A percentile compares a stretch with the other conserved stretches of the same genome.
phyloP scores from a whole-genome alignment of 2,113 vertebrate species.

The Rhinolophus sinicus region DNA sequence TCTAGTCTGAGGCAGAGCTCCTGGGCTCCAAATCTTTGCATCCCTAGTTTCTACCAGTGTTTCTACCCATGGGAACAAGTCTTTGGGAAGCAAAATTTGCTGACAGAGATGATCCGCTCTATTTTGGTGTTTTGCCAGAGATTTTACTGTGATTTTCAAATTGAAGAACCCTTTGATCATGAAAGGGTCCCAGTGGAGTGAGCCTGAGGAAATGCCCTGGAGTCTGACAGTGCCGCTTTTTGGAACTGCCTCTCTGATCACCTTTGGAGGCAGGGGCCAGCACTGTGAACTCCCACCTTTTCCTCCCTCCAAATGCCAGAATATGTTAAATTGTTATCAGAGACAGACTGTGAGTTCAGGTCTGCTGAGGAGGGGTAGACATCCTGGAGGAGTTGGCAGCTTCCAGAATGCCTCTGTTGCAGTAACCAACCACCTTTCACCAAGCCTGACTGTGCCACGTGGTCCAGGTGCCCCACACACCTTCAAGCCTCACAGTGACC shows the following conservation, averaged over 20 bases:
- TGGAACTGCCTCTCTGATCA: not conserved
- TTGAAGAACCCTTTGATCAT: not conserved
- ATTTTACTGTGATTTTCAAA: conserved; percentile 19
- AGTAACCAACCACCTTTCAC: not conserved
- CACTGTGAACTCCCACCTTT: not conserved
- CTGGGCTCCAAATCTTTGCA: not conserved
- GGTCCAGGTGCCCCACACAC: no score
- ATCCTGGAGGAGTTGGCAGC: not conserved
- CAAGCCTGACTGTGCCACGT: not conserved
- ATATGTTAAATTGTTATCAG: not conserved
- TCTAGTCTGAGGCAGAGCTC: not conserved
- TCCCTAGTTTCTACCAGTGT: not conserved
- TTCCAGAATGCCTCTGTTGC: not conserved
- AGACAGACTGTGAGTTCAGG: not conserved
- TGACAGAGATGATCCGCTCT: not conserved
- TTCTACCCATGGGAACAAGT: not conserved
- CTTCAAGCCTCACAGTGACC: not conserved
- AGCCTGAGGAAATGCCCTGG: not conserved
- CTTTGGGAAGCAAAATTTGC: not conserved
- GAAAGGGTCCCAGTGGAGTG: not conserved
- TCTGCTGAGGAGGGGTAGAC: not conserved
- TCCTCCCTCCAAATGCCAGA: not conserved
- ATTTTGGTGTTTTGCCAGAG: not conserved
- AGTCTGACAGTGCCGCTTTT: not conserved
- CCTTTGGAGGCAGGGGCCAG: not conserved